Percentiles rank a stretch among this genome's conserved stretches.
phyloP scores from a whole-genome alignment of 2,888 invertebrate species.

The Lepidonotus clava region DNA sequence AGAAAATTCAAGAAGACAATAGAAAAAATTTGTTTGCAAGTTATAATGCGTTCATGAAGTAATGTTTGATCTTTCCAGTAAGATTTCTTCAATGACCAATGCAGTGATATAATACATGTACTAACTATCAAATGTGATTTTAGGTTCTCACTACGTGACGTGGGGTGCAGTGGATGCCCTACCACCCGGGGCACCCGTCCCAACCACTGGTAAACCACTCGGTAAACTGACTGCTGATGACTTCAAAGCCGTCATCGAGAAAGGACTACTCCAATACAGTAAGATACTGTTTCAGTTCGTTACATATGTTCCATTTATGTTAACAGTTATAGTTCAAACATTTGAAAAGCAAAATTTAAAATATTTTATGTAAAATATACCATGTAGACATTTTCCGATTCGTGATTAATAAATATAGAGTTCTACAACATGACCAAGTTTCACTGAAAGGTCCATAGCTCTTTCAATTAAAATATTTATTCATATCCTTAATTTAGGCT shows the following conservation, averaged over 20 bases:
- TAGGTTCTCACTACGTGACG: conserved; percentile 79
- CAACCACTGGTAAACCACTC: conserved; percentile 80
- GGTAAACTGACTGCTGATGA: conserved; percentile 82
- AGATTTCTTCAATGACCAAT: not conserved
- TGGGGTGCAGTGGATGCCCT: conserved; percentile 75
- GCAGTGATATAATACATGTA: not conserved
- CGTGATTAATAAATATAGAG: too few relatives aligned
- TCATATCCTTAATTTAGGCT: too few relatives aligned
- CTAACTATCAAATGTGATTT: not conserved
- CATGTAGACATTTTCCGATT: too few relatives aligned
- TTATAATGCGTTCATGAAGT: conserved; percentile 23
- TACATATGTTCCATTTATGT: too few relatives aligned
- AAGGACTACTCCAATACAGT: conserved; percentile 80
- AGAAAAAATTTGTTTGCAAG: not conserved
- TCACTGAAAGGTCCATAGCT: too few relatives aligned
- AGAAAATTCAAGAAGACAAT: not conserved
- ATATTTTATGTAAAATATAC: too few relatives aligned
- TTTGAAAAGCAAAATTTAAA: too few relatives aligned
- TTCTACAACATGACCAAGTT: too few relatives aligned
- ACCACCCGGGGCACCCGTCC: conserved; percentile 79
- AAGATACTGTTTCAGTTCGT: conserved; percentile 66
- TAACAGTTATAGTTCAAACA: too few relatives aligned
- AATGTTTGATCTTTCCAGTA: conserved; percentile 52
- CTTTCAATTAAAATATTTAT: too few relatives aligned
- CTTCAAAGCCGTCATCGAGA: conserved; percentile 80